Percentiles rank a stretch among this genome's conserved stretches.
Evolutionary conservation across 2,888 invertebrate genomes (phyloP).

Genomic region (Eumacrocentrus americanus): DNA sequence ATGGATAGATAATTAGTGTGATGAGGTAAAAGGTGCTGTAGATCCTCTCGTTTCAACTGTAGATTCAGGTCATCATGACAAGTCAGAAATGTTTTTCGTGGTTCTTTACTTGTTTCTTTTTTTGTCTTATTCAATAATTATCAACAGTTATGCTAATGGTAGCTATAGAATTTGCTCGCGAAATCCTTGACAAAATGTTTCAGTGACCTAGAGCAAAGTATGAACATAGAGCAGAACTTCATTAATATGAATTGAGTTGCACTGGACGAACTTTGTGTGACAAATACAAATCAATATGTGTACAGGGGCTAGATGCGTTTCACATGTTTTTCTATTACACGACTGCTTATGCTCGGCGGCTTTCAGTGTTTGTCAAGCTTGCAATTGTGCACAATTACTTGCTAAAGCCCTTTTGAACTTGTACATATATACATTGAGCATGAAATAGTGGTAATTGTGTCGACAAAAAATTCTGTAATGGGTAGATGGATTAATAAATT

Average conservation of each 20-base stretch:
- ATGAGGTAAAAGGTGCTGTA: conserved; percentile 4
- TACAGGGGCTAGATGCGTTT: no score
- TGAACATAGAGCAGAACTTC: conserved; percentile 30
- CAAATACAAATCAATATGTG: conserved; percentile 44
- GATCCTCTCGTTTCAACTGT: not conserved
- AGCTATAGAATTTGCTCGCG: conserved; percentile 4
- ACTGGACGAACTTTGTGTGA: conserved; percentile 37
- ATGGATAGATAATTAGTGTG: conserved; percentile 10
- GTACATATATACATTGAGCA: not conserved
- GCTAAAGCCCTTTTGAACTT: not conserved
- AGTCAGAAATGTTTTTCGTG: no score
- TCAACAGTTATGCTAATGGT: conserved; percentile 30
- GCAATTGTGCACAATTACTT: conserved; percentile 17
- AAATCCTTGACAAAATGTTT: conserved; percentile 20
- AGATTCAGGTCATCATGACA: not conserved
- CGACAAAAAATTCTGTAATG: conserved; percentile 27
- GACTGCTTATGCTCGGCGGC: conserved; percentile 1
- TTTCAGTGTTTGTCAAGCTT: conserved; percentile 23
- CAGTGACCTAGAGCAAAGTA: conserved; percentile 17
- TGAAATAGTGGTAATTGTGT: conserved; percentile 9
- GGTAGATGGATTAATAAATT: conserved; percentile 39
- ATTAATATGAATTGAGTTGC: conserved; percentile 45
- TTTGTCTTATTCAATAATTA: conserved; percentile 33
- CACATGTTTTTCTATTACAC: conserved; percentile 25
- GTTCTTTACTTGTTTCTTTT: not conserved